phyloP scores from a whole-genome alignment of 2,113 vertebrate species.

The Ameiurus melas region DNA sequence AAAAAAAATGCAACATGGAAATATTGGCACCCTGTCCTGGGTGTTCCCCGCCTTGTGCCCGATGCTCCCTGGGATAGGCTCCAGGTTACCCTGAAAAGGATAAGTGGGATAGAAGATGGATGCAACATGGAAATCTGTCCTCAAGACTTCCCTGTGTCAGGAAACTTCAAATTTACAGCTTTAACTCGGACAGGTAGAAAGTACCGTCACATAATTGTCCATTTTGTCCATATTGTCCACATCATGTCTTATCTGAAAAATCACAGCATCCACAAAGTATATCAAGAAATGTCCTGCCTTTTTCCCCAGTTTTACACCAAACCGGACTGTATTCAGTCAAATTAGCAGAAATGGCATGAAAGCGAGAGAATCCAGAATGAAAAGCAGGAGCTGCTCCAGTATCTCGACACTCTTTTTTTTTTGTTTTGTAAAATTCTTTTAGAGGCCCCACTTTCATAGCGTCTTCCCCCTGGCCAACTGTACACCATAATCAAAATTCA shows the following conservation, averaged over 20 bases:
- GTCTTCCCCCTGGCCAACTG: slow-evolving; percentile 63
- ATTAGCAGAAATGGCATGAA: neutral
- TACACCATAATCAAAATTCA: slow-evolving; percentile 59
- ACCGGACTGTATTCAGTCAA: neutral
- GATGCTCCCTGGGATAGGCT: too few relatives aligned
- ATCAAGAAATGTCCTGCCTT: too few relatives aligned
- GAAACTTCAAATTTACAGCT: too few relatives aligned
- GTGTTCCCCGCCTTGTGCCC: too few relatives aligned
- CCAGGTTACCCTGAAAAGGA: too few relatives aligned
- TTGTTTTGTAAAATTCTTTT: slow-evolving; percentile 39
- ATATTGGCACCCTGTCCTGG: too few relatives aligned
- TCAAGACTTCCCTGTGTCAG: too few relatives aligned
- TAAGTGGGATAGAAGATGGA: too few relatives aligned
- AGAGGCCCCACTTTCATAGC: slow-evolving; percentile 64
- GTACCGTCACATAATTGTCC: neutral
- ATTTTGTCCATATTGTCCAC: neutral
- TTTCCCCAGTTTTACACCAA: neutral
- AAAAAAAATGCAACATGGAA: too few relatives aligned
- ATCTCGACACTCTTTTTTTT: slow-evolving; percentile 37
- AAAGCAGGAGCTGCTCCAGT: neutral
- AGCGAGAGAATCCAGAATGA: neutral
- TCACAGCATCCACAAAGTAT: neutral
- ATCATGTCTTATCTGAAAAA: neutral
- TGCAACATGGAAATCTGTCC: too few relatives aligned
- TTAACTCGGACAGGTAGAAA: too few relatives aligned